Conservation (phyloP, 1,140 invertebrate genomes). For the Leucophenga varia region DNA sequence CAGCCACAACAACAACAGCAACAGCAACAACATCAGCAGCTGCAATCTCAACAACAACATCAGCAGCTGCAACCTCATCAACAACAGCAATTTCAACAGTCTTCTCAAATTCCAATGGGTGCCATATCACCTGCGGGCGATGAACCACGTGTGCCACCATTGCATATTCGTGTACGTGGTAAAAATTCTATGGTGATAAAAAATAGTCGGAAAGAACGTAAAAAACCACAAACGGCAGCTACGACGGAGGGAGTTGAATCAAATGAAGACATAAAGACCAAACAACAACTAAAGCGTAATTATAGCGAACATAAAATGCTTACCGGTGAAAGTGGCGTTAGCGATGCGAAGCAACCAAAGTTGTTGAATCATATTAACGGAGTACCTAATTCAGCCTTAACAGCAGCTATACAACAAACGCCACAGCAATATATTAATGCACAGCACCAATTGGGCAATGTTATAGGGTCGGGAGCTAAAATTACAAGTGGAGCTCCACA, state of each 20-base stretch:
- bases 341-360: slow-evolving; percentile 31
- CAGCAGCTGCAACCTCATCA: slow-evolving; percentile 30
- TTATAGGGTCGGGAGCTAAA: too few relatives aligned
- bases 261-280: slow-evolving; percentile 20
- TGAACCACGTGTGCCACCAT: slow-evolving; percentile 80
- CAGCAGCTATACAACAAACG: slow-evolving; percentile 34
- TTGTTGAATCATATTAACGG: slow-evolving; percentile 32
- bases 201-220: slow-evolving; percentile 74
- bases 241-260: slow-evolving; percentile 6
- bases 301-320: slow-evolving; percentile 24
- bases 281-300: slow-evolving; percentile 27
- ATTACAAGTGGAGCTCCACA: too few relatives aligned
- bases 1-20: slow-evolving; percentile 10
- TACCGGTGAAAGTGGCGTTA: slow-evolving; percentile 9
- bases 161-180: slow-evolving; percentile 85
- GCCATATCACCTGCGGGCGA: slow-evolving; percentile 56
- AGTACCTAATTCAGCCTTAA: slow-evolving; percentile 19
- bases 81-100: slow-evolving; percentile 24
- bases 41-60: slow-evolving; percentile 9
- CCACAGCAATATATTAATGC: too few relatives aligned
- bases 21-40: slow-evolving; percentile 6
- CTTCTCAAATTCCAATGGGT: background rate
- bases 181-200: slow-evolving; percentile 86
- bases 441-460: too few relatives aligned
- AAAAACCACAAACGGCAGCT: slow-evolving; percentile 57